Percentiles rank a stretch among this genome's conserved stretches.
Conservation (phyloP, 2,113 vertebrate species). For the Nyctibius bracteatus region DNA sequence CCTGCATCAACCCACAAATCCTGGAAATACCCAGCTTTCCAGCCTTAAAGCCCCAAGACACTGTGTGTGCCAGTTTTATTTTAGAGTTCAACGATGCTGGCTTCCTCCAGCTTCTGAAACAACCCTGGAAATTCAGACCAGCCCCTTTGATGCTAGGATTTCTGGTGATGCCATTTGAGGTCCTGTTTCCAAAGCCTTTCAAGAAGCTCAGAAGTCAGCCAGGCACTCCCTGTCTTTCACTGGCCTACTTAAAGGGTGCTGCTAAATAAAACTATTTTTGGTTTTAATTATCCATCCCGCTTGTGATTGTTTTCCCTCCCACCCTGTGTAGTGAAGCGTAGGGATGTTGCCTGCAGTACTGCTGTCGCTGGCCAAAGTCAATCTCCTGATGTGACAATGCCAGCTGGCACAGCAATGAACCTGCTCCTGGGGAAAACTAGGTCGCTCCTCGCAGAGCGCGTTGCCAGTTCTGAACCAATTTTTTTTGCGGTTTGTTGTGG, state of each 20-base stretch:
- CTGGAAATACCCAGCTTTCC: background rate
- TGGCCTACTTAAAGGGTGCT: background rate
- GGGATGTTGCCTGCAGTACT: background rate
- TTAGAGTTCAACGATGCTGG: background rate
- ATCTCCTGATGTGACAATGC: background rate
- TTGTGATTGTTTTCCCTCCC: background rate
- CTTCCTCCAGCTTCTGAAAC: background rate
- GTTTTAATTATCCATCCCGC: background rate
- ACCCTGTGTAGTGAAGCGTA: background rate
- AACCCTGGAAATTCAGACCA: background rate
- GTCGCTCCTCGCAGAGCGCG: background rate
- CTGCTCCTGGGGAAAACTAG: constrained; percentile 20
- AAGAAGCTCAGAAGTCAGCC: background rate
- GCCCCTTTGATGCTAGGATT: background rate
- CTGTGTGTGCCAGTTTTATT: background rate
- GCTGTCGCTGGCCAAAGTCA: constrained; percentile 13
- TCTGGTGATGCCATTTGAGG: background rate
- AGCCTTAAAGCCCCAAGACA: background rate
- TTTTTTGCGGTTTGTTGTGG: background rate
- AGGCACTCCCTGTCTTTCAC: background rate
- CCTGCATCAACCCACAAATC: background rate
- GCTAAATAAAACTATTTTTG: background rate
- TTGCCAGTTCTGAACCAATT: background rate
- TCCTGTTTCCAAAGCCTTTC: background rate
- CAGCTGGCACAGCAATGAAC: constrained; percentile 27